phyloP scores from a whole-genome alignment of 2,113 vertebrate species.

The Anseranas semipalmata region DNA sequence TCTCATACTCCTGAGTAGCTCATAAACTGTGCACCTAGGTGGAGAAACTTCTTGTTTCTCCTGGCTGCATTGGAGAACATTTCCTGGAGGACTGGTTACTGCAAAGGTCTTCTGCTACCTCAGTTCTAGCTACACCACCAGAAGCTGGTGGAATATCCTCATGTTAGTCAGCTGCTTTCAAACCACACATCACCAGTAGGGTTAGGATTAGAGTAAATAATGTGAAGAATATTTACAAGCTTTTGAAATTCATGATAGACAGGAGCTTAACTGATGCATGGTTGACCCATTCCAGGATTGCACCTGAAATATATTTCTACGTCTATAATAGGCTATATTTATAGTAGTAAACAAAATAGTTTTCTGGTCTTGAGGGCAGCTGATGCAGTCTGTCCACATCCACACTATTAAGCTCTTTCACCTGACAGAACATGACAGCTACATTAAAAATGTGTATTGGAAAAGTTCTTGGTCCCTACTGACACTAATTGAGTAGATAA shows the following conservation, averaged over 20 bases:
- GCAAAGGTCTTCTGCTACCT: background rate
- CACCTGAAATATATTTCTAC: background rate
- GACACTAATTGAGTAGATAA: background rate
- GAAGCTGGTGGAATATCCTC: background rate
- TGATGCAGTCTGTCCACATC: background rate
- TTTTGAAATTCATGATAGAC: background rate
- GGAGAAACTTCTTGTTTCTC: background rate
- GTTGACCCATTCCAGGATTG: background rate
- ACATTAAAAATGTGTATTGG: background rate
- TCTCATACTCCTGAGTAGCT: background rate
- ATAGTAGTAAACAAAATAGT: background rate
- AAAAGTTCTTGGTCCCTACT: background rate
- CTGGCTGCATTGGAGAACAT: background rate
- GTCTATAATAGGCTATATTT: accelerated
- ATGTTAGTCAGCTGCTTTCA: background rate
- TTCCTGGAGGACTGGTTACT: background rate
- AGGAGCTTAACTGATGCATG: background rate
- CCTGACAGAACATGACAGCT: background rate
- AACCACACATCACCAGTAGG: background rate
- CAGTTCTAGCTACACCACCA: background rate
- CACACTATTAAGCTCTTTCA: background rate
- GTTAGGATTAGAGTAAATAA: background rate
- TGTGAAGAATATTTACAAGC: background rate
- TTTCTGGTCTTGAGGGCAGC: background rate
- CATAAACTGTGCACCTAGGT: background rate